Base-by-base conservation (phyloP, 2,888 invertebrate species). In the Ptycholaimellus sp. region DNA sequence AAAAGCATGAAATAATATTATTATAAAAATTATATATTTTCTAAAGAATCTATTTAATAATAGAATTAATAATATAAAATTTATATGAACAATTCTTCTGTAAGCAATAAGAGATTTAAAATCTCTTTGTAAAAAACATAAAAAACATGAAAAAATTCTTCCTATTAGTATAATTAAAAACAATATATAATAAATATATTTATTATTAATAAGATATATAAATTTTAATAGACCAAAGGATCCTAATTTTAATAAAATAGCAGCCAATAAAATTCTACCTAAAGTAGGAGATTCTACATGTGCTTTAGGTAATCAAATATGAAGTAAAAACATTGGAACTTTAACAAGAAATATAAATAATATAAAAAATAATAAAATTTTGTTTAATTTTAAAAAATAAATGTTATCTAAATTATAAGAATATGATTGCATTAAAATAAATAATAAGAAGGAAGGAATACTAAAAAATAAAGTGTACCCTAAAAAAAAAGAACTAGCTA, bases 271-370 rank as follows among this genome's bases (percentile, higher is more conserved):
- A 25, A 42, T 40, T 30, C 44, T 45, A 35, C 46, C 43, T 39
- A 46, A 38, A 42, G 40, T 46, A 39, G 37, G 44, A 41, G 44
- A 43, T 30, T 46, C 43, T 36, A 45, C 42, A 13, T 40, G 40
- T 39, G 46, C 44, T 46, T 46, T 45, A 28, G 46, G 46, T 33
- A 49, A 42, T 38, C 46, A 47, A 31, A 43, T 46, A 36, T 46
- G 39, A 41, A 46, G 44, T 33, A 43, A 35, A 46, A 44, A 31
- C 35, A 39, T n/a, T n/a, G n/a, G n/a, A n/a, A n/a, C n/a, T n/a
- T n/a, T n/a, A n/a, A n/a, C n/a, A n/a, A n/a, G n/a, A n/a, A n/a
- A n/a, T n/a, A n/a, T n/a, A n/a, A n/a, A n/a, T n/a, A 42, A 44
- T 39, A 44, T 45, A 44, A 46, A 46, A 46, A 37, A 36, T 41